Conservation (phyloP, 2,113 vertebrate genomes). For the Scomber japonicus region DNA sequence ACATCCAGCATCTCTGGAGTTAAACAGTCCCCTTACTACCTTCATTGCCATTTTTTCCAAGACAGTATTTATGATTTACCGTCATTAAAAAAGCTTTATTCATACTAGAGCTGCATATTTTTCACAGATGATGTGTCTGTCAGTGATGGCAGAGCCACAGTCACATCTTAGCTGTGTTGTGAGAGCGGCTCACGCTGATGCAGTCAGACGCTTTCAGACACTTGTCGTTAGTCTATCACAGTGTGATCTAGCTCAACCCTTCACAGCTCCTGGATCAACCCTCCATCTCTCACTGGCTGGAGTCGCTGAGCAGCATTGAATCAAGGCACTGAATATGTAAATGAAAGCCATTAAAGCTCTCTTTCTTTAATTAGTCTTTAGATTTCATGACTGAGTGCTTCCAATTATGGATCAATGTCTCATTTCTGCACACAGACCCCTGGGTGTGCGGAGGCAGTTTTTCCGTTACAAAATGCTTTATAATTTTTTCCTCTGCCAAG, state of each 20-base stretch:
- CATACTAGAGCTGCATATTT: background rate
- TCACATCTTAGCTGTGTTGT: background rate
- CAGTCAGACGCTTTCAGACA: slow-evolving; percentile 19
- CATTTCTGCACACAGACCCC: slow-evolving; percentile 74
- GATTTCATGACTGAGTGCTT: slow-evolving; percentile 84
- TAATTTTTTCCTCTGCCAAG: slow-evolving; percentile 67
- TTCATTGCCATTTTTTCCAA: background rate
- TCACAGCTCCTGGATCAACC: slow-evolving; percentile 46
- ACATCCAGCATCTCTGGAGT: background rate
- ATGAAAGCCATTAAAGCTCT: slow-evolving; percentile 78
- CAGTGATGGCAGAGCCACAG: background rate
- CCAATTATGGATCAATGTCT: slow-evolving; percentile 87
- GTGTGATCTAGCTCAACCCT: slow-evolving; percentile 42
- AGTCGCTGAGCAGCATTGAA: slow-evolving; percentile 56
- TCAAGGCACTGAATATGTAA: slow-evolving; percentile 76
- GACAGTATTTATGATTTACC: background rate
- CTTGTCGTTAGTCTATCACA: slow-evolving; percentile 44
- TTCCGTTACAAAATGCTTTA: slow-evolving; percentile 71
- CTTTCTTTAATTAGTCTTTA: slow-evolving; percentile 85
- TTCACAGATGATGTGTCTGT: background rate
- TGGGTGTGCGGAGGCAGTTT: slow-evolving; percentile 61
- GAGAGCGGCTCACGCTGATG: slow-evolving; percentile 21
- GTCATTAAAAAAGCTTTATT: background rate
- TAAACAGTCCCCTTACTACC: background rate
- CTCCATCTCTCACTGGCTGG: slow-evolving; percentile 41